Base-by-base conservation (phyloP, 2,113 vertebrate genomes). In the Myotis yumanensis region DNA sequence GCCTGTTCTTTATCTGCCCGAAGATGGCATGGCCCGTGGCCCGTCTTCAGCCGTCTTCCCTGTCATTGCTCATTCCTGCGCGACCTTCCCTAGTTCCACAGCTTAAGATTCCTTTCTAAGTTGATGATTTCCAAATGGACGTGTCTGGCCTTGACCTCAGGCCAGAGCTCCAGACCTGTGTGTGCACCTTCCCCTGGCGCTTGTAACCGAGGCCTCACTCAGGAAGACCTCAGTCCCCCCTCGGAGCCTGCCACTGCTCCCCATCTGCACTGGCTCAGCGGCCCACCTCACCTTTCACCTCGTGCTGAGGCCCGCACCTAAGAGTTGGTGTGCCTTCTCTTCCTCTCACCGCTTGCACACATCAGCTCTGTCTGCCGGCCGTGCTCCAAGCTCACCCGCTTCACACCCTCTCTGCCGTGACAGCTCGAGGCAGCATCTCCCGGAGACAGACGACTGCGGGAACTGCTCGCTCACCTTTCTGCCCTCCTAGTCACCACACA, bases 271-370 rank as follows among this genome's bases (percentile, higher is more conserved):
- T 10, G 35, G 25, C 17, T 40, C 35, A 3, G 35, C 6, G 52
- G 40, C 35, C 12, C 4, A 9, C 1, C 4, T 59, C 54, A 11
- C 54, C 35, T 28, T 10, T 30, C n/a, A 28, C 77, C 23, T 35
- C 25, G 25, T 0, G 23, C 76, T 3, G 54, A 28, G 79, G 22
- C 35, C 51, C 8, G 52, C 18, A 4, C 79, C 79, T 11, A 35
- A 59, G 51, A 4, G 23, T 17, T 11, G 7, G 43, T 16, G 16
- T 46, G 1, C 46, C 28, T 18, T 25, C 35, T 28, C 35, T 37
- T 7, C 23, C 52, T 37, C 7, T 17, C n/a, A 0, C 23, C 11
- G n/a, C 51, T 51, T 2, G 12, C 23, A 10, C n/a, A 3, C 15
- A 17, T 5, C 77, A 59, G 77, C 22, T 20, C 77, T 16, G n/a